Conservation (phyloP, 2,113 vertebrate genomes). For the Cisticola juncidis region DNA sequence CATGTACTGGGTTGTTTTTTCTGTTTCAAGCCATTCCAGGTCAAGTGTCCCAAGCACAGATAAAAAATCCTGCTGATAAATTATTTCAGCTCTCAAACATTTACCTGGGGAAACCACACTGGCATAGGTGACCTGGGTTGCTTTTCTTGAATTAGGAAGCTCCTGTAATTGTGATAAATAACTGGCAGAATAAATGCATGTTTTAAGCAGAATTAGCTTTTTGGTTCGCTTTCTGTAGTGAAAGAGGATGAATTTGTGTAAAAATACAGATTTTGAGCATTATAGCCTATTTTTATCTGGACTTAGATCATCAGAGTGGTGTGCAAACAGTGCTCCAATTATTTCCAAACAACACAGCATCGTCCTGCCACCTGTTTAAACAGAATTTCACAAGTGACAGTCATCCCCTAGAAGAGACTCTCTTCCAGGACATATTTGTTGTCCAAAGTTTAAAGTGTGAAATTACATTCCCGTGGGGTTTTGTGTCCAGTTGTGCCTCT, state of each 20-base stretch:
- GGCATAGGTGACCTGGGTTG: background rate
- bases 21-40: background rate
- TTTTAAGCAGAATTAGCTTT: background rate
- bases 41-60: background rate
- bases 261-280: constrained; percentile 9
- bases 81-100: background rate
- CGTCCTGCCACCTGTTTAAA: background rate
- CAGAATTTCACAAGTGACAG: constrained; percentile 1
- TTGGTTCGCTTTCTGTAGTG: background rate
- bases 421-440: background rate
- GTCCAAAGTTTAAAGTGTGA: constrained; percentile 39
- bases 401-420: background rate
- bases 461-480: background rate
- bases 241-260: background rate
- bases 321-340: constrained; percentile 37
- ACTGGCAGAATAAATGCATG: background rate
- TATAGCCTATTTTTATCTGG: background rate
- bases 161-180: background rate
- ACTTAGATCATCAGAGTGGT: background rate
- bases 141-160: background rate
- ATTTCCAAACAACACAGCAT: constrained; percentile 25
- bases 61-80: background rate
- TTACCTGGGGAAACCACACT: background rate
- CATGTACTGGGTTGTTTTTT: background rate
- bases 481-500: constrained; percentile 43